These are phyloP conservation scores for Spizaetus ornatus DNA, from an alignment of 2,113 vertebrate genomes.

Conservation along the genomic window DNA sequence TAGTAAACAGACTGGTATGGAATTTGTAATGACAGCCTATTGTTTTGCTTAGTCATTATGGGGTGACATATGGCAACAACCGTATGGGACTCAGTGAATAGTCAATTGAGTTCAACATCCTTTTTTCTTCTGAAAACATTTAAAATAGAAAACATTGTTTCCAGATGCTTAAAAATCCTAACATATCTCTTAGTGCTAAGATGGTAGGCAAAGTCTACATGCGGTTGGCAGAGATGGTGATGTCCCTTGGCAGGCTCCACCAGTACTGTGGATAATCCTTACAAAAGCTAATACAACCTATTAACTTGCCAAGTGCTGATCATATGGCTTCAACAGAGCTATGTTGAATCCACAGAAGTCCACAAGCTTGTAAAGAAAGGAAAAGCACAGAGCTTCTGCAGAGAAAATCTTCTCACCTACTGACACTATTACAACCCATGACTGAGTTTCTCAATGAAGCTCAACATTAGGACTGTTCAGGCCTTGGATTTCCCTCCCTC, in stretches of 20 bases:
- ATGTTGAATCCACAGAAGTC: neutral
- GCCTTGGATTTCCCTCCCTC: neutral
- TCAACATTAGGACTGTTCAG: neutral
- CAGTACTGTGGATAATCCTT: neutral
- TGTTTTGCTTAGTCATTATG: neutral
- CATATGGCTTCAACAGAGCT: neutral
- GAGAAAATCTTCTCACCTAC: neutral
- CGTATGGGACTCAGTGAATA: neutral
- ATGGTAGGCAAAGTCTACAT: neutral
- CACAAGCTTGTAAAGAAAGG: neutral
- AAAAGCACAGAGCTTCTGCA: neutral
- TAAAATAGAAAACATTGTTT: neutral
- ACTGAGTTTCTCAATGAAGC: neutral
- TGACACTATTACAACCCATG: neutral
- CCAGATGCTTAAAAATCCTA: neutral
- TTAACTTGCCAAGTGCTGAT: neutral
- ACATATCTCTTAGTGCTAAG: neutral
- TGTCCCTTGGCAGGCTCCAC: neutral
- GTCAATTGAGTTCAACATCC: neutral
- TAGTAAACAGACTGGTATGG: neutral
- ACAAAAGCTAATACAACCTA: neutral
- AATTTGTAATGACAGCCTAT: neutral
- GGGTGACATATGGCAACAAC: neutral
- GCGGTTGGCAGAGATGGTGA: neutral
- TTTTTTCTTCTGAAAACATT: neutral